Evolutionary conservation across 2,113 vertebrate genomes (phyloP).

Genomic region (Labrus mixtus): DNA sequence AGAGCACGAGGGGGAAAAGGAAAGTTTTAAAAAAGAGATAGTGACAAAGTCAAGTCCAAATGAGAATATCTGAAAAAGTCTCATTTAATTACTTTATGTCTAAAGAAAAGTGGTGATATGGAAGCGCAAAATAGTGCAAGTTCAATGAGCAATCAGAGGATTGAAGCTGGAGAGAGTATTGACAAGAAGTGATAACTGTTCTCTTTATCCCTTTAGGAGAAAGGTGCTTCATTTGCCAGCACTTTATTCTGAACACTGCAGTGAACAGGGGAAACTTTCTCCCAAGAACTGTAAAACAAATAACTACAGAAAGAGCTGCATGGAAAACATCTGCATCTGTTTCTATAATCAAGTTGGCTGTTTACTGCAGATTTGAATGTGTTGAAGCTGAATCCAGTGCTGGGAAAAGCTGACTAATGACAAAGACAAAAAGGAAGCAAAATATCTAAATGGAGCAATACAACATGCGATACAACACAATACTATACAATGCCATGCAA

Average conservation of each 20-base stretch:
- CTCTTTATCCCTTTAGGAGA: conserved; percentile 23
- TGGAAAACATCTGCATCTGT: no score
- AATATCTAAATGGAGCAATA: no score
- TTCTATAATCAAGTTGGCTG: neutral
- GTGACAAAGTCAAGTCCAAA: conserved; percentile 66
- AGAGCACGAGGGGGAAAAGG: conserved; percentile 40
- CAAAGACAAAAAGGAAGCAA: no score
- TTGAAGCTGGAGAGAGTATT: conserved; percentile 50
- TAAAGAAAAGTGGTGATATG: conserved; percentile 52
- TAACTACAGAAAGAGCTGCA: conserved; percentile 6
- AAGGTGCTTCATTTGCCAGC: conserved; percentile 51
- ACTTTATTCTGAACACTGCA: conserved; percentile 18
- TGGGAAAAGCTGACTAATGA: no score
- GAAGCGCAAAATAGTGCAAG: conserved; percentile 49
- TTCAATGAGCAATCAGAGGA: conserved; percentile 65
- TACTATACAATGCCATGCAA: no score
- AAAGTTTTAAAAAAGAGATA: conserved; percentile 65
- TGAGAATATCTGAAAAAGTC: conserved; percentile 62
- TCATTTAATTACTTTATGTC: conserved; percentile 68
- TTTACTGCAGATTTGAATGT: neutral
- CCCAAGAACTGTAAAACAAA: conserved; percentile 18
- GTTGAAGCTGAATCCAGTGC: neutral
- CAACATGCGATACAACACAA: no score
- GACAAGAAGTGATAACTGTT: conserved; percentile 62
- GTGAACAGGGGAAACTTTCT: conserved; percentile 9